Evolutionary conservation across 1,140 invertebrate genomes (phyloP), one percentile per base, ranked within the genome.

Genomic region (Maniola jurtina): DNA sequence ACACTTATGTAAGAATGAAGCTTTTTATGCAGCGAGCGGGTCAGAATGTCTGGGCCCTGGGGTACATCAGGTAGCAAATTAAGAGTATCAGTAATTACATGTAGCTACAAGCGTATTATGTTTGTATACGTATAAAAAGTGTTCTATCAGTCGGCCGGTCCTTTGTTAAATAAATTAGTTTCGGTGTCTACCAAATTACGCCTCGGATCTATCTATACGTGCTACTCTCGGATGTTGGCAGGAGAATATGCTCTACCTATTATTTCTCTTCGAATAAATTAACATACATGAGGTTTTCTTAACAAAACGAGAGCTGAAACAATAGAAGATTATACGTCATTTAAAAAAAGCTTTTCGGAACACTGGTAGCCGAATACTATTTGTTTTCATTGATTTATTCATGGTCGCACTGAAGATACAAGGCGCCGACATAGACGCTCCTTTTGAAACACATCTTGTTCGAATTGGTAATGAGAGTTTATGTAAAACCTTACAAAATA

Each of bases 161-260:
- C 86, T 89, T 92, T 92, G 91, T 92, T 91, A 91, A 91, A 91
- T 91, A 92, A 91, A 92, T 92, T 92, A 91, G 91, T 88, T 91
- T 91, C 90, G 91, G 91, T 92, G 88, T 91, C 91, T 91, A 92
- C 91, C 89, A 92, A 90, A 91, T 92, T 92, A 92, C 91, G 91
- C 91, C 81, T 83, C 80, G 56, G 72, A 87, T 77, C 80, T 88
- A 85, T 88, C 78, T 86, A 82, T 81, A 87, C 81, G 80, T 87
- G 86, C 67, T 83, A 66, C 77, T 83, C 61, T 78, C 75, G 81
- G 61, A 84, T 84, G 81, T 85, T 79, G 74, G 71, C 76, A 79
- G 61, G 80, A 83, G 86, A 88, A 90, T 86, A 86, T 88, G 84
- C 88, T 88, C 86, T 83, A 84, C 84, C 80, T 80, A 83, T 86